Percentiles rank a stretch among this genome's conserved stretches.
These are phyloP conservation scores for Leptobrachium ailaonicum DNA, from an alignment of 2,113 vertebrate genomes.

Conservation along the genomic window DNA sequence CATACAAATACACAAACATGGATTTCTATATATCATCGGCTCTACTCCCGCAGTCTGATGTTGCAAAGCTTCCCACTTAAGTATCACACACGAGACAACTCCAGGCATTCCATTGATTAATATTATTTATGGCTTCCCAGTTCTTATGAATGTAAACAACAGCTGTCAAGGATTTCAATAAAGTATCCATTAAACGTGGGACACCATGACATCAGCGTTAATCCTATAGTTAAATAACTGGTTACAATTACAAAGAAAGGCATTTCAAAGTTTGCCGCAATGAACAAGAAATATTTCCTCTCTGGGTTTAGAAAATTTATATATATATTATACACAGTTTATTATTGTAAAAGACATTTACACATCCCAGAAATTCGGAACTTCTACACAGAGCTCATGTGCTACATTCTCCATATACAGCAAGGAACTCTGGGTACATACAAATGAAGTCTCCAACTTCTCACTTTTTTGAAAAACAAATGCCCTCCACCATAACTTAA, in stretches of 20 bases:
- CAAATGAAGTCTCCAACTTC: no score
- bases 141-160: not conserved
- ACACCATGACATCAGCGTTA: not conserved
- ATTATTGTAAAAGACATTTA: no score
- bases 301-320: no score
- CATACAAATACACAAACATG: not conserved
- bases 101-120: not conserved
- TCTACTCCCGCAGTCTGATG: no score
- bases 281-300: not conserved
- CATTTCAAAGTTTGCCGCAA: not conserved
- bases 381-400: no score
- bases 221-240: conserved; percentile 11
- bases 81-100: not conserved
- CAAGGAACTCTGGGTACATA: no score
- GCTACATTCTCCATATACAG: no score
- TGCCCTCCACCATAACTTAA: no score
- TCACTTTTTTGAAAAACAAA: no score
- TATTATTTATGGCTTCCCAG: conserved; percentile 2
- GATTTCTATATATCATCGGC: not conserved
- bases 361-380: no score
- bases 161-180: not conserved
- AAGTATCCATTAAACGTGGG: not conserved
- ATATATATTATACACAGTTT: no score
- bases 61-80: no score
- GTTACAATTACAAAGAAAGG: not conserved